These are phyloP conservation scores for Dicrurus megarhynchus DNA, from an alignment of 2,113 vertebrate species.

Conservation along the genomic window DNA sequence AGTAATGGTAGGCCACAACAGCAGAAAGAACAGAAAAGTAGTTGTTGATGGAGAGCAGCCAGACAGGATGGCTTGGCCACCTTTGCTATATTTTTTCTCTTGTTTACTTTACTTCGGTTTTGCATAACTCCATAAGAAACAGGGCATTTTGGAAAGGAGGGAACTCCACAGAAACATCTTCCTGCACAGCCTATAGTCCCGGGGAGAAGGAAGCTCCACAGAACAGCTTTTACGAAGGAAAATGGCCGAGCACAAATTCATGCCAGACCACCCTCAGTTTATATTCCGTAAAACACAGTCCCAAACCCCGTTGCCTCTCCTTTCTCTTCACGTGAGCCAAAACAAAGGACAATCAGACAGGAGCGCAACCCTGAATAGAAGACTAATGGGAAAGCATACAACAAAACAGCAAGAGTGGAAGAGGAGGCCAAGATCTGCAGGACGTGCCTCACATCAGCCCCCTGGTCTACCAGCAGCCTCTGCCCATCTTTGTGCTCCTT, in stretches of 20 bases:
- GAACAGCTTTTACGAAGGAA: constrained; percentile 21
- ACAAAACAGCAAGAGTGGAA: neutral
- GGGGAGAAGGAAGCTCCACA: neutral
- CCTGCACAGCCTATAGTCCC: neutral
- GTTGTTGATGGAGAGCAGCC: neutral
- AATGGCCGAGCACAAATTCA: constrained; percentile 38
- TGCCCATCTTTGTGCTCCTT: constrained; percentile 3
- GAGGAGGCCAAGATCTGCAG: neutral
- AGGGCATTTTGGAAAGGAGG: neutral
- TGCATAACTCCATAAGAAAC: neutral
- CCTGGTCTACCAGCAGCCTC: neutral
- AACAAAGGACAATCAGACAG: constrained; percentile 47
- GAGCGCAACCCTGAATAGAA: neutral
- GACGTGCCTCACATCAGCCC: neutral
- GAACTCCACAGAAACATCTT: neutral
- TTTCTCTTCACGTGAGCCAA: constrained; percentile 27
- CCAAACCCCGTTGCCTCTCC: constrained; percentile 2
- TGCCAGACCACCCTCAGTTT: constrained; percentile 22
- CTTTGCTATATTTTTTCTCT: neutral
- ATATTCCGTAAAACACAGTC: neutral
- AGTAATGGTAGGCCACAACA: neutral
- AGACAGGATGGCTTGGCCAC: constrained; percentile 19
- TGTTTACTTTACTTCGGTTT: neutral
- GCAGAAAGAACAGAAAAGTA: neutral
- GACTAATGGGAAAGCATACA: neutral